Conservation (phyloP, 1,140 invertebrate genomes). For the Ericerus pela region DNA sequence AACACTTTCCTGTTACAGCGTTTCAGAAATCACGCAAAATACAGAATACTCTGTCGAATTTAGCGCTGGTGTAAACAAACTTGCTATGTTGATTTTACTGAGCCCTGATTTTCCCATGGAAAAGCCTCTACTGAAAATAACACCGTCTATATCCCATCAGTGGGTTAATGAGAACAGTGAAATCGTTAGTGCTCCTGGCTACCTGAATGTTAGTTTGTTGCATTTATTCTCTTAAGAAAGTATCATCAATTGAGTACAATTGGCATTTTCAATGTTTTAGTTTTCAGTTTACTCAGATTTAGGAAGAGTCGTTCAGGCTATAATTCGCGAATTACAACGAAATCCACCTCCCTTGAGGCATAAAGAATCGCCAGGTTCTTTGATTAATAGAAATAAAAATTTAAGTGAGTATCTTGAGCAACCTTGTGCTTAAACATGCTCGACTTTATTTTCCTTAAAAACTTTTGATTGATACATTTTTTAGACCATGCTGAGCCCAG, state of each 20-base stretch:
- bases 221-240: neutral
- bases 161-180: slow-evolving; percentile 50
- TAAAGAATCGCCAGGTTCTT: neutral
- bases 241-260: neutral
- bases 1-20: slow-evolving; percentile 33
- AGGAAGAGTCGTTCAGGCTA: slow-evolving; percentile 57
- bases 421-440: too few relatives aligned
- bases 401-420: too few relatives aligned
- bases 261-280: slow-evolving; percentile 29
- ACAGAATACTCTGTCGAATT: slow-evolving; percentile 55
- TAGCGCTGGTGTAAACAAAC: slow-evolving; percentile 39
- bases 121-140: slow-evolving; percentile 49
- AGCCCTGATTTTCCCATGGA: slow-evolving; percentile 56
- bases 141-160: slow-evolving; percentile 45
- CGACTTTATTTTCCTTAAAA: neutral
- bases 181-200: slow-evolving; percentile 49
- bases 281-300: slow-evolving; percentile 60
- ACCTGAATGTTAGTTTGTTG: slow-evolving; percentile 40
- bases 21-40: slow-evolving; percentile 48
- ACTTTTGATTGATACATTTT: neutral
- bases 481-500: neutral
- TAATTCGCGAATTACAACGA: slow-evolving; percentile 57
- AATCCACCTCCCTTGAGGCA: slow-evolving; percentile 36
- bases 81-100: slow-evolving; percentile 46
- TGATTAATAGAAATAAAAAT: neutral